These are phyloP conservation scores for Cyclophora punctaria DNA, from an alignment of 2,888 invertebrate species.

Conservation along the genomic window DNA sequence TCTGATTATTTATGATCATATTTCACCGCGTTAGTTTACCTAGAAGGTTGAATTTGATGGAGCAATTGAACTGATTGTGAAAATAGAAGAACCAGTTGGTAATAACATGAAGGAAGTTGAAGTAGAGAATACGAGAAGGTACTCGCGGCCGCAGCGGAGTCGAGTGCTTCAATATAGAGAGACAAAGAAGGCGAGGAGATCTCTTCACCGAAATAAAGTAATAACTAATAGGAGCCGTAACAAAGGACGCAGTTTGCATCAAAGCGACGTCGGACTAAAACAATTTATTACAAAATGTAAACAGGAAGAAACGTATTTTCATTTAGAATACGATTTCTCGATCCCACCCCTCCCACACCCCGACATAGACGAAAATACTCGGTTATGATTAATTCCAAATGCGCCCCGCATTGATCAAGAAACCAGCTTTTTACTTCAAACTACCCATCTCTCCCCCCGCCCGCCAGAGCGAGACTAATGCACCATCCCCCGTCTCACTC, in stretches of 20 bases:
- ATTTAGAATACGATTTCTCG: slow-evolving; percentile 73
- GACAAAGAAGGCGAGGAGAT: too few relatives aligned
- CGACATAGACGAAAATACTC: slow-evolving; percentile 71
- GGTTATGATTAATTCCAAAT: slow-evolving; percentile 75
- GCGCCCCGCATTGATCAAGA: slow-evolving; percentile 75
- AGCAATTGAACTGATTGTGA: too few relatives aligned
- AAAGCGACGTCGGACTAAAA: slow-evolving; percentile 57
- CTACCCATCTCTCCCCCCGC: slow-evolving; percentile 63
- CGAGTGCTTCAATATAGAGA: too few relatives aligned
- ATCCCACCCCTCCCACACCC: slow-evolving; percentile 38
- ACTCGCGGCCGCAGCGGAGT: too few relatives aligned
- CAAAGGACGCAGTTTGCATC: slow-evolving; percentile 22
- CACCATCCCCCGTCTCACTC: slow-evolving; percentile 66
- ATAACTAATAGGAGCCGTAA: slow-evolving; percentile 50
- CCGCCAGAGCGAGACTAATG: slow-evolving; percentile 67
- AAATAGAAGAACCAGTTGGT: too few relatives aligned
- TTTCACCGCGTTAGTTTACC: too few relatives aligned
- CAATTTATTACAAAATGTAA: slow-evolving; percentile 75
- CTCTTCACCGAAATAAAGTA: too few relatives aligned
- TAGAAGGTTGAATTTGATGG: too few relatives aligned
- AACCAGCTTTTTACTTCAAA: slow-evolving; percentile 73
- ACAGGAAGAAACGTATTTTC: slow-evolving; percentile 74
- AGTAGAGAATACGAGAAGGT: too few relatives aligned
- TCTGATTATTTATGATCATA: too few relatives aligned
- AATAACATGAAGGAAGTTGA: too few relatives aligned